Evolutionary conservation across 2,888 invertebrate species (phyloP).

Genomic region (Ditula angustiorana): DNA sequence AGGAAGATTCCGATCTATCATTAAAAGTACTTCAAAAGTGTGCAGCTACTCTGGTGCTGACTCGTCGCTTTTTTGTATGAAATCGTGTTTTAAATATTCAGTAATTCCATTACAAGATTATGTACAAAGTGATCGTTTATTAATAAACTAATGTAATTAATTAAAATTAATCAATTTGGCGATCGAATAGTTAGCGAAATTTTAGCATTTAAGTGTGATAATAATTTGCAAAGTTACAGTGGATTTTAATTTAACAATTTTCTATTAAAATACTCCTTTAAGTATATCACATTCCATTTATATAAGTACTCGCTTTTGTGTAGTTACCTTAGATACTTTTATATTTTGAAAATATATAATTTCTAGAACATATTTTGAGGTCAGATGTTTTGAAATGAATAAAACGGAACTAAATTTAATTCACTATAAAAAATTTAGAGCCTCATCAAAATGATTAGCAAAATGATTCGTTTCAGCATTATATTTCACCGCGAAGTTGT

Average conservation of each 20-base stretch:
- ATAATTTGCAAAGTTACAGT: slow-evolving; percentile 34
- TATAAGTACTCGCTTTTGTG: slow-evolving; percentile 11
- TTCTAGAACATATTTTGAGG: too few species aligned
- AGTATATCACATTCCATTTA: slow-evolving; percentile 37
- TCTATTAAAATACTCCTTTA: slow-evolving; percentile 26
- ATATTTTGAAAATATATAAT: too few species aligned
- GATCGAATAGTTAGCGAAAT: slow-evolving; percentile 40
- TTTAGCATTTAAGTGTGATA: slow-evolving; percentile 29
- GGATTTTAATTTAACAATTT: slow-evolving; percentile 22
- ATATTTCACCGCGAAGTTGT: too few species aligned
- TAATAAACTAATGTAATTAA: slow-evolving; percentile 29
- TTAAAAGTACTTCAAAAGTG: too few species aligned
- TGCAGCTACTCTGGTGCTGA: too few species aligned
- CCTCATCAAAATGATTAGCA: too few species aligned
- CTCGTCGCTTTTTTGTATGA: slow-evolving; percentile 31
- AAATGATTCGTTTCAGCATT: too few species aligned
- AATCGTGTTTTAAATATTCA: slow-evolving; percentile 27
- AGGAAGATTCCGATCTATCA: too few species aligned
- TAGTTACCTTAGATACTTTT: slow-evolving; percentile 28
- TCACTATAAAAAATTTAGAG: too few species aligned
- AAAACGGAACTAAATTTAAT: too few species aligned
- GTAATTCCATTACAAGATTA: slow-evolving; percentile 26
- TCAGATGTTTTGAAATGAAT: too few species aligned
- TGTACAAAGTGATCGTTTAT: slow-evolving; percentile 36
- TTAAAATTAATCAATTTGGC: slow-evolving; percentile 33